phyloP scores from a whole-genome alignment of 2,113 vertebrate genomes.

The Chaetura pelagica region DNA sequence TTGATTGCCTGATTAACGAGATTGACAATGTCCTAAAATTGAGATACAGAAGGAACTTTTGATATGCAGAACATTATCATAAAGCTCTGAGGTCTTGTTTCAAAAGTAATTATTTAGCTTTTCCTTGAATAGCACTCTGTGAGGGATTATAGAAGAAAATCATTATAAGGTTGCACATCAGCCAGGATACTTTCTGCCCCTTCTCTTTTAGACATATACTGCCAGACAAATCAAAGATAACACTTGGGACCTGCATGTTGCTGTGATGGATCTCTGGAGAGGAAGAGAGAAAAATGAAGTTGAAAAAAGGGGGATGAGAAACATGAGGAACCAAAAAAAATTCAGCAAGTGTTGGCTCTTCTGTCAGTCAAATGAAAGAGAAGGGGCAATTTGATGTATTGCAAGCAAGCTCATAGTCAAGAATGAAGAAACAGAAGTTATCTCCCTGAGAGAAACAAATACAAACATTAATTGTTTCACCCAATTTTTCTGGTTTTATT shows the following conservation, averaged over 20 bases:
- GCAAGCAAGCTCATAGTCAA: constrained; percentile 18
- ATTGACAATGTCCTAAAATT: background rate
- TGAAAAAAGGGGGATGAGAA: background rate
- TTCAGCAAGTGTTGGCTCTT: constrained; percentile 1
- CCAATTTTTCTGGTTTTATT: background rate
- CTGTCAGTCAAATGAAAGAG: constrained; percentile 37
- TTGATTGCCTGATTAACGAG: background rate
- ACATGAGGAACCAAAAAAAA: background rate
- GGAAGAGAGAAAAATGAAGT: constrained; percentile 35
- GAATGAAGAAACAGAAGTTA: background rate
- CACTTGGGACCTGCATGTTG: background rate
- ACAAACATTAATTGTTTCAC: background rate
- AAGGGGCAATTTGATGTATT: constrained; percentile 22
- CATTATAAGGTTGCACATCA: constrained; percentile 37
- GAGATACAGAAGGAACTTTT: background rate
- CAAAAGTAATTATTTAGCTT: constrained; percentile 31
- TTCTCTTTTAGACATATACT: constrained; percentile 36
- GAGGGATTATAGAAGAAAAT: constrained; percentile 24
- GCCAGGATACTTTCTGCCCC: background rate
- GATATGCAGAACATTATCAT: background rate
- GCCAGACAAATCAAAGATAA: constrained; percentile 45
- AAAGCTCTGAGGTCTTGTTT: background rate
- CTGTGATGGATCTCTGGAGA: constrained; percentile 39
- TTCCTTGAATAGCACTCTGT: background rate
- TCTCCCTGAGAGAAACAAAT: background rate